Evolutionary conservation across 2,888 invertebrate genomes (phyloP).

Genomic region (Drosophila paracracens): DNA sequence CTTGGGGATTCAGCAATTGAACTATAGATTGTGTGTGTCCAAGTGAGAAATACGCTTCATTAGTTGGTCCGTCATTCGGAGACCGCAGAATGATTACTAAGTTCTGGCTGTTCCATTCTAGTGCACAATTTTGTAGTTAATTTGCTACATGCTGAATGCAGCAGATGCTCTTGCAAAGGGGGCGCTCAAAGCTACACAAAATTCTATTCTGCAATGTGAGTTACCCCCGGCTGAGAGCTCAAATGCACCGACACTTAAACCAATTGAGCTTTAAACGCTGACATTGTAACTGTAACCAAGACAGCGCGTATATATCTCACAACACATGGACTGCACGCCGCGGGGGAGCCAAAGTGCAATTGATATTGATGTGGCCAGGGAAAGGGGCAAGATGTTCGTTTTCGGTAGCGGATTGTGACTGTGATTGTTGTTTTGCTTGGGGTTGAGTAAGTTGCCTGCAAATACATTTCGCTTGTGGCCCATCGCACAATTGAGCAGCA

Average conservation of each 20-base stretch:
- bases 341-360: constrained; percentile 54
- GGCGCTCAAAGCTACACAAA: constrained; percentile 10
- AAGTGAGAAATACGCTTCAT: constrained; percentile 42
- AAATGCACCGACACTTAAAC: constrained; percentile 67
- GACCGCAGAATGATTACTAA: constrained; percentile 24
- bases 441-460: constrained; percentile 12
- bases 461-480: constrained; percentile 59
- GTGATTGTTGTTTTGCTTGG: constrained; percentile 1
- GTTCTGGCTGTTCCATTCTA: constrained; percentile 29
- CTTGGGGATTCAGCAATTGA: background rate
- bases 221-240: constrained; percentile 28
- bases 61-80: constrained; percentile 20
- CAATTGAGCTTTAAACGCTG: constrained; percentile 77
- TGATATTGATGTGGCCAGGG: constrained; percentile 51
- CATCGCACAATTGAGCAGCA: constrained; percentile 52
- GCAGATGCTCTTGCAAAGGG: constrained; percentile 17
- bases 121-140: constrained; percentile 55
- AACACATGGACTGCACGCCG: constrained; percentile 12
- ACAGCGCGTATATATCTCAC: constrained; percentile 8
- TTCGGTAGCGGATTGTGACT: background rate
- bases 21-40: constrained; percentile 26
- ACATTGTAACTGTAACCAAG: constrained; percentile 48
- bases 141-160: constrained; percentile 33
- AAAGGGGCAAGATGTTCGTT: constrained; percentile 2
- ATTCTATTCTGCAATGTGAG: constrained; percentile 14